Conservation (phyloP, 2,113 vertebrate species). For the Melanotaenia duboulayi region DNA sequence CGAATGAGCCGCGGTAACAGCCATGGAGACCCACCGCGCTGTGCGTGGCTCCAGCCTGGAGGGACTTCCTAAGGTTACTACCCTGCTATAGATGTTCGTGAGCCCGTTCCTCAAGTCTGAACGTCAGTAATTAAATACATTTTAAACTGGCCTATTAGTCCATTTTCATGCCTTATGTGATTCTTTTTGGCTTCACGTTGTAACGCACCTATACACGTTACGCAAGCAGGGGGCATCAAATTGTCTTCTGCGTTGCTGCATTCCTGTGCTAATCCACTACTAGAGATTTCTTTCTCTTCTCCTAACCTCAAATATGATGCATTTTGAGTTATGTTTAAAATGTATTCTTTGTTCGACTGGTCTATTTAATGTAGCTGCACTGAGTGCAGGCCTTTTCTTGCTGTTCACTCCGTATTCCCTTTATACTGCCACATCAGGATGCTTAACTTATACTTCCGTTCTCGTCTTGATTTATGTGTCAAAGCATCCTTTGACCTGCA, state of each 20-base stretch:
- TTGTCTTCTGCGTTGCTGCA: constrained; percentile 17
- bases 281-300: neutral
- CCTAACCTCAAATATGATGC: neutral
- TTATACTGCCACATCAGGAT: constrained; percentile 34
- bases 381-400: constrained; percentile 43
- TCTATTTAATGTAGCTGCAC: neutral
- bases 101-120: neutral
- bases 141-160: no score
- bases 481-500: constrained; percentile 34
- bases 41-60: constrained; percentile 20
- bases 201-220: constrained; percentile 51
- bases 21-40: constrained; percentile 25
- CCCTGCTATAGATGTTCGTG: constrained; percentile 34
- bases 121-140: neutral
- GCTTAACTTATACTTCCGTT: constrained; percentile 7
- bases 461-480: neutral
- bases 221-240: constrained; percentile 58
- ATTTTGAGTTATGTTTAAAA: neutral
- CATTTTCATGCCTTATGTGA: neutral
- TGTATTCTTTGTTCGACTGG: neutral
- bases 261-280: constrained; percentile 2
- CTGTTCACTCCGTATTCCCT: constrained; percentile 9
- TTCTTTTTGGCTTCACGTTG: constrained; percentile 19
- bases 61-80: neutral
- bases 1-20: constrained; percentile 7